Base-by-base conservation (phyloP, 1,140 invertebrate genomes). In the Ruditapes philippinarum region DNA sequence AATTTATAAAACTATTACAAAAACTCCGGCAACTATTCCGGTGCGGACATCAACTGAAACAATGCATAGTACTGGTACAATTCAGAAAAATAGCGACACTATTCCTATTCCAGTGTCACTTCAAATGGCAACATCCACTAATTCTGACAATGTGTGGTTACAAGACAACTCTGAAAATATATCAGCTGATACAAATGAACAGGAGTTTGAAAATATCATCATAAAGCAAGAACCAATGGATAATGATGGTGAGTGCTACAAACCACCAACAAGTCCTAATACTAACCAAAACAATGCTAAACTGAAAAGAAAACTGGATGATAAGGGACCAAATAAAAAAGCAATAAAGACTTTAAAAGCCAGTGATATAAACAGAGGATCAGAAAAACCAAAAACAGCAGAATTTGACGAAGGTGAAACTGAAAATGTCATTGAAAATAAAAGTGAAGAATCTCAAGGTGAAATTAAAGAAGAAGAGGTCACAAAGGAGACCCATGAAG, bases 131-230 rank as follows among this genome's bases (percentile, higher is more conserved):
- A 33, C n/a, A n/a, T n/a, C n/a, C n/a, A n/a, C n/a, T n/a, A n/a
- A 14, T 45, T 45, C 42, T 45, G 42, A 45, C 14, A 70, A 70
- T 65, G 60, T n/a, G 33, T 65, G 33, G 33, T 28, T 28, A n/a
- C 28, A 31, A 65, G 33, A 65, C 19, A 25, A 36, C 1, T 3
- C 65, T 38, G 33, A 28, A 38, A 22, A 38, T 70, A 33, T 38
- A 38, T 70, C 65, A 7, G 65, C 36, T 17, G 65, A 14, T 19
- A 70, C 65, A 36, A 70, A 17, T 38, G 65, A 70, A 14, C 38
- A 70, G 36, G 65, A 70, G 19, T 70, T 38, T 70, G 65, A 70
- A 2, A 70, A 70, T 17, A 38, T 70, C 65, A 70, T 70, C 17
- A 70, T 70, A 19, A 70, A 70, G 38, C 31, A 70, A 40, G 65